A percentile compares a stretch with the other conserved stretches of the same genome.
Evolutionary conservation across 2,113 vertebrate genomes (phyloP).

Genomic region (Pangasianodon hypophthalmus): DNA sequence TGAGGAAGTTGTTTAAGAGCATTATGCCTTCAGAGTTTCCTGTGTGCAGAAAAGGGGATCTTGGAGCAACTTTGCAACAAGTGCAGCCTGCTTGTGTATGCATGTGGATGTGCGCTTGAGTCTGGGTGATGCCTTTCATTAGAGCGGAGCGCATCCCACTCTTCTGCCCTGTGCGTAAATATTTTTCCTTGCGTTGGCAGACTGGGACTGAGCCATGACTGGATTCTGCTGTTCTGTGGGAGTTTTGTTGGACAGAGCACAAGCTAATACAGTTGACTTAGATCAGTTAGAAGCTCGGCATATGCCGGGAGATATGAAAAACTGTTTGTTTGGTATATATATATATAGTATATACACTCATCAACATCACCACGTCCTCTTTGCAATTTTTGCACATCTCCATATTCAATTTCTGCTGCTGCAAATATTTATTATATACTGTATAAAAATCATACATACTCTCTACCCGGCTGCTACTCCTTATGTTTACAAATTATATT

Average conservation of each 20-base stretch:
- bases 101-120: not conserved
- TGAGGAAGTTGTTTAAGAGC: slow-evolving; percentile 26
- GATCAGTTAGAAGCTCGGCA: not conserved
- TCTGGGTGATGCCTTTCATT: slow-evolving; percentile 18
- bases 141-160: slow-evolving; percentile 5
- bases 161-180: slow-evolving; percentile 6
- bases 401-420: too few relatives aligned
- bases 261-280: not conserved
- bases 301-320: not conserved
- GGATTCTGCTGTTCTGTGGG: slow-evolving; percentile 20
- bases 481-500: too few relatives aligned
- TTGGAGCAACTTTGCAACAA: not conserved
- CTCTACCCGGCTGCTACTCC: too few relatives aligned
- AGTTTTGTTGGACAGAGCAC: slow-evolving; percentile 2
- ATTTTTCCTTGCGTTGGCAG: slow-evolving; percentile 17
- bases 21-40: not conserved
- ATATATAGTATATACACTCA: too few relatives aligned
- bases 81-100: not conserved
- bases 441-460: too few relatives aligned
- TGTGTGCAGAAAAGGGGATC: slow-evolving; percentile 12
- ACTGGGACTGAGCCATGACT: slow-evolving; percentile 1
- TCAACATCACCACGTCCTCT: too few relatives aligned
- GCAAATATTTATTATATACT: too few relatives aligned
- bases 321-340: not conserved
- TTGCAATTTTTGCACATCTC: too few relatives aligned